A percentile compares a stretch with the other conserved stretches of the same genome.
phyloP scores from a whole-genome alignment of 2,113 vertebrate genomes.

The Hemibagrus wyckioides region DNA sequence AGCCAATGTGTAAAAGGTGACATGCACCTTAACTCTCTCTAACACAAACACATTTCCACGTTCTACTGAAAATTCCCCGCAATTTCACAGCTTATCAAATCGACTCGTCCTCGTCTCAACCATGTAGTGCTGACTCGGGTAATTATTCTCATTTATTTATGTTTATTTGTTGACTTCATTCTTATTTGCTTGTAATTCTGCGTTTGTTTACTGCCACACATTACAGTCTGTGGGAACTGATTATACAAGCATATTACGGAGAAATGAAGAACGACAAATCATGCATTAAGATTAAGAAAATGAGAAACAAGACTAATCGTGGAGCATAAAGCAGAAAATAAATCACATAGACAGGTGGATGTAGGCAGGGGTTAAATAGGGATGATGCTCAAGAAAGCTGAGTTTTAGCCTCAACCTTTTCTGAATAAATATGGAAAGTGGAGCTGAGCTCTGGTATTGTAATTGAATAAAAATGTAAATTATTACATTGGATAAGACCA shows the following conservation, averaged over 20 bases:
- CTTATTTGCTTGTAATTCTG: slow-evolving; percentile 42
- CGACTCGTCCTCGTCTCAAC: slow-evolving; percentile 55
- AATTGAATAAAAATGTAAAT: neutral
- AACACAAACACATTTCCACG: neutral
- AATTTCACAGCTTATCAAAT: slow-evolving; percentile 69
- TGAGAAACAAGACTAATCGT: neutral
- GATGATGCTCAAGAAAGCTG: neutral
- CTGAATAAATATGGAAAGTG: neutral
- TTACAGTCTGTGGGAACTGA: slow-evolving; percentile 23
- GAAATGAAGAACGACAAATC: slow-evolving; percentile 45
- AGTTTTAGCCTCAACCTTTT: neutral
- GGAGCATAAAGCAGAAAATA: neutral
- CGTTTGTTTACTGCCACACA: slow-evolving; percentile 37
- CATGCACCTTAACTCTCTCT: no score
- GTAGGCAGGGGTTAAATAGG: neutral
- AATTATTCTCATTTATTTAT: slow-evolving; percentile 62
- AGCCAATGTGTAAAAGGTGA: neutral
- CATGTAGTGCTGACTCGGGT: slow-evolving; percentile 56
- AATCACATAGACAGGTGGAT: neutral
- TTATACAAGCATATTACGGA: slow-evolving; percentile 43
- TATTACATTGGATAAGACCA: neutral
- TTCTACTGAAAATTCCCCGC: slow-evolving; percentile 40
- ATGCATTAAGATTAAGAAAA: neutral
- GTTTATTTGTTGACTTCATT: slow-evolving; percentile 54
- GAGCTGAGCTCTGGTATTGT: neutral